Evolutionary conservation across 1,140 invertebrate genomes (phyloP), one percentile per base, ranked within the genome.

Genomic region (Panagrolaimus sp.): DNA sequence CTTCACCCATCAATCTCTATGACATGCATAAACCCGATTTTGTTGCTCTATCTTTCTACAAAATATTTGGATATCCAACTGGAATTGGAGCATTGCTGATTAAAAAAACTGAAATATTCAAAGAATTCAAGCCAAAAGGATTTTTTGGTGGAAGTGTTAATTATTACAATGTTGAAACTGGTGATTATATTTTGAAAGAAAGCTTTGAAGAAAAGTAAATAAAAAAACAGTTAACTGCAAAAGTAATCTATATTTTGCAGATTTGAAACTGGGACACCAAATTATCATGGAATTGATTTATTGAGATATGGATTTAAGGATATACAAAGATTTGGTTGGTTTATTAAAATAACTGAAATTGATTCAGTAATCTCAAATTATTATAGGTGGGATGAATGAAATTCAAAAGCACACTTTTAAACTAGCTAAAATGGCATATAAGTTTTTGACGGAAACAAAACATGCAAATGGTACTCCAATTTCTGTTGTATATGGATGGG

Each of bases 11-110:
- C 57, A 88, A 96, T 86, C 85, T 97, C 48, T 86, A 87, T 0
- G 68, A 78, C 13, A 86, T 85, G 48, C 88, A 89, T 72, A 90
- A 57, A 20, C 51, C 92, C 23, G 92, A 97, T 84, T 97, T 96
- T 87, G 88, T 96, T 0, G 88, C 88, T 62, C 45, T 97, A 5
- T 97, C 94, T 1, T 97, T 97, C 86, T 97, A 97, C 85, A 98
- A 98, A 87, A 92, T 98, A 78, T 96, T 98, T 87, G 95, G 95
- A 4, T 96, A 90, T 85, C 94, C 95, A 7, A 96, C 93, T 67
- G 94, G 87, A 27, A 51, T 88, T 63, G 94, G 93, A 38, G 92
- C 91, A 45, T 83, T 97, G 3, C 78, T 97, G 61, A 89, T 96
- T 0, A 88, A 87, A 9, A 57, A 75, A 90, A 74, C 84, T 85